Percentiles rank a stretch among this genome's conserved stretches.
Conservation (phyloP, 2,888 invertebrate species). For the Cetonia aurata region DNA sequence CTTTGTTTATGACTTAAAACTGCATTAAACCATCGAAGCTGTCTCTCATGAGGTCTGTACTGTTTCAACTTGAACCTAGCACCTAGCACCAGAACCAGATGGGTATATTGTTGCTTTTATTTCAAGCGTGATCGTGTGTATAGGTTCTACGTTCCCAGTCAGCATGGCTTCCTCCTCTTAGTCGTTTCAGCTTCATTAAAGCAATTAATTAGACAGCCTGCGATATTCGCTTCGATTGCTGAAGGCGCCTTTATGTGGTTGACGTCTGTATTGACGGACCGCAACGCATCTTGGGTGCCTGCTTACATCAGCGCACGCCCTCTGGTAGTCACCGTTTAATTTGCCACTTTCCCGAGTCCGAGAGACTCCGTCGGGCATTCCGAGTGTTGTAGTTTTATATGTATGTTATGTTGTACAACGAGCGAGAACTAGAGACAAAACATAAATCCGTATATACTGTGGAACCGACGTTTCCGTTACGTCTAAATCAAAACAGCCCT, state of each 20-base stretch:
- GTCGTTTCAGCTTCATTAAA: constrained; percentile 62
- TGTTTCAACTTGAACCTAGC: too few relatives aligned
- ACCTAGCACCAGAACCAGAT: too few relatives aligned
- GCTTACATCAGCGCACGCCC: constrained; percentile 43
- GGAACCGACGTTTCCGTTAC: constrained; percentile 62
- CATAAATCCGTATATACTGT: constrained; percentile 58
- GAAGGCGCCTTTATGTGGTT: constrained; percentile 59
- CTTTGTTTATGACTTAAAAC: too few relatives aligned
- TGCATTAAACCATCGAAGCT: too few relatives aligned
- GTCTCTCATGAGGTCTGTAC: too few relatives aligned
- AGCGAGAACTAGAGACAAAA: constrained; percentile 56
- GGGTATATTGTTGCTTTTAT: constrained; percentile 17
- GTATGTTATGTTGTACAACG: too few relatives aligned
- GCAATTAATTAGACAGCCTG: constrained; percentile 63
- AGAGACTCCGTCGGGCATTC: background rate
- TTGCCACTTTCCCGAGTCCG: too few relatives aligned
- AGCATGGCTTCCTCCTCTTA: constrained; percentile 52
- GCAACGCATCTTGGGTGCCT: constrained; percentile 32
- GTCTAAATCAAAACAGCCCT: constrained; percentile 62
- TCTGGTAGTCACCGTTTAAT: background rate
- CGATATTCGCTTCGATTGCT: constrained; percentile 59
- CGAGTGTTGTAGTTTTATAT: background rate
- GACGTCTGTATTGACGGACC: constrained; percentile 55
- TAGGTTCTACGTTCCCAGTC: constrained; percentile 20
- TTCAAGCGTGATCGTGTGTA: constrained; percentile 3